Evolutionary conservation across 2,113 vertebrate species (phyloP), one percentile per base, ranked within the genome.

Genomic region (Manacus vitellinus): DNA sequence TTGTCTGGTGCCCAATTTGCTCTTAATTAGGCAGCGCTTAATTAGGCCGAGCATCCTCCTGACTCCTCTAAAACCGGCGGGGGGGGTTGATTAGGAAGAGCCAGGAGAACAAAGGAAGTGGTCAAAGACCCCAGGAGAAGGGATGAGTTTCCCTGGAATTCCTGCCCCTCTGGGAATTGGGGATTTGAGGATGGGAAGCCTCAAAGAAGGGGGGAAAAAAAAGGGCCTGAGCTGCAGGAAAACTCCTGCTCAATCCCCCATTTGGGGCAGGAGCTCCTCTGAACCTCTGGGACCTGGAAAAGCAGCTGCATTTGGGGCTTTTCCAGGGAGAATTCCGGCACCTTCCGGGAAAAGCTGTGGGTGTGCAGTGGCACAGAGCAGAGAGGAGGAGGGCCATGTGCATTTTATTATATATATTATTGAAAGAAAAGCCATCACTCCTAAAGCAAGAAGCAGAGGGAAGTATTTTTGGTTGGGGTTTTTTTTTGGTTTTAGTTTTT

Each of bases 1-100:
- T 86, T 7, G 43, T 71, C 49, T 35, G 35, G 35, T 35, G 76
- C 19, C 61, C 2, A 1, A 66, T 47, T 94, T 5, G 49, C 49
- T 25, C 24, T 51, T 51, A 51, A 88, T 41, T 41, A 41, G 39
- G 39, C 39, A 4, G 39, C 12, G 39, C 5, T 41, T 41, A 41
- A 95, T 97, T 92, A 94, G 93, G 76, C 94, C 7, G 56, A 92
- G 95, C 89, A 93, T 94, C 72, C 23, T 37, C 16, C 59, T 54
- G 92, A 54, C 67, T 89, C 52, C 88, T 66, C 11, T 47, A 37
- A 67, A 80, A 65, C 74, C 15, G 6, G 73, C 7, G 4, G 95
- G 95, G 95, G 95, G 94, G 92, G 92, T 59, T 68, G 85, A 37
- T 62, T 55, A 67, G 82, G 78, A 63, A 24, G 90, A 31, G 66